Evolutionary conservation across 2,797 vertebrate genomes (phyloP), one percentile per base, ranked within the genome.

Genomic region (Centroberyx gerrardi): DNA sequence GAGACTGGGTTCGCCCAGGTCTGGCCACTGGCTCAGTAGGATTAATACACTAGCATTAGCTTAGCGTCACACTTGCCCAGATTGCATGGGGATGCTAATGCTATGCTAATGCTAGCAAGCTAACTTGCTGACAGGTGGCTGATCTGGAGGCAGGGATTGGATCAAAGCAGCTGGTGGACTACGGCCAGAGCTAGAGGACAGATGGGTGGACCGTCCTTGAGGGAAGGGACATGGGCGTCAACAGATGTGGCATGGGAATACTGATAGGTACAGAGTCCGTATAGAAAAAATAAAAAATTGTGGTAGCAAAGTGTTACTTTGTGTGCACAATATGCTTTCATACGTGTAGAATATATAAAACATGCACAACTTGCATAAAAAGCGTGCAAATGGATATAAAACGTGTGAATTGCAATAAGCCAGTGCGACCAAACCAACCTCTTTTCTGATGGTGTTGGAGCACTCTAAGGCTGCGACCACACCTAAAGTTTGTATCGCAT

Each of bases 11-110:
- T 86, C 87, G 76, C 80, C 76, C 29, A 40, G 75, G 67, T 76
- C 83, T 56, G 67, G 67, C 68, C 22, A 77, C 84, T 84, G 87
- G 87, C 82, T 88, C 86, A 64, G 81, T 46, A 22, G 87, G 91
- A 91, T 92, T 90, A 90, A 65, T 27, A 42, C 18, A 64, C 68
- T 85, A 89, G 83, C 83, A 74, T 80, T 91, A 90, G 82, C 83
- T 82, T 84, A 84, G 72, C 68, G 14, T 60, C 15, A 70, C 83
- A 84, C 69, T 69, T 74, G 67, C 29, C 54, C 78, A 18, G 74
- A 68, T 53, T 33, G 55, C 60, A 53, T 1, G 2, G 60, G 53
- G 46, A 78, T n/a, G 82, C 74, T 78, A 71, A 60, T 17, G 83
- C 74, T 80, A 81, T 2, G 73, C 73, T 87, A 84, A 80, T 31